Evolutionary conservation across 1,140 invertebrate species (phyloP).

Genomic region (Pissodes strobi): DNA sequence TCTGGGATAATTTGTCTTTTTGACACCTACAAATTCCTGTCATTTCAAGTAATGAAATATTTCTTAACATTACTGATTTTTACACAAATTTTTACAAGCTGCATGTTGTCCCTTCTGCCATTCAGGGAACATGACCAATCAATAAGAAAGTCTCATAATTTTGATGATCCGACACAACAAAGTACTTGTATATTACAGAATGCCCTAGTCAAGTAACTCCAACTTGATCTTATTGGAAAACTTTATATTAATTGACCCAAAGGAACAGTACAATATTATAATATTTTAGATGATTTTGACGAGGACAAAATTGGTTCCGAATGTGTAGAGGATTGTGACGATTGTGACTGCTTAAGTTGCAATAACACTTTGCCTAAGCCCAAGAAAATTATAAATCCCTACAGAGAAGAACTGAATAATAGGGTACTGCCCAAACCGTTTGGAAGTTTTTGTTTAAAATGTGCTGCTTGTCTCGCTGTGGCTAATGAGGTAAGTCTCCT

Average conservation of each 20-base stretch:
- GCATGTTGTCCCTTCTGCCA: background rate
- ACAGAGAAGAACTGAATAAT: slow-evolving; percentile 35
- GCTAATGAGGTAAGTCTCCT: slow-evolving; percentile 38
- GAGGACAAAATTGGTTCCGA: background rate
- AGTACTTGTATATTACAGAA: too few relatives aligned
- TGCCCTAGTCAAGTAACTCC: too few relatives aligned
- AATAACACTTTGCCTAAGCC: slow-evolving; percentile 31
- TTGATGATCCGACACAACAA: too few relatives aligned
- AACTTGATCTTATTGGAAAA: too few relatives aligned
- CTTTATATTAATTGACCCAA: too few relatives aligned
- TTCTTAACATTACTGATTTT: slow-evolving; percentile 1
- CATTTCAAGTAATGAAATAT: slow-evolving; percentile 1
- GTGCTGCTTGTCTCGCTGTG: slow-evolving; percentile 40
- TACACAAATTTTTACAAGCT: background rate
- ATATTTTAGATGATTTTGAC: slow-evolving; percentile 5
- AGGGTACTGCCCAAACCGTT: slow-evolving; percentile 38
- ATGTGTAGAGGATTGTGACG: background rate
- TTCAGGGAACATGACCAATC: background rate
- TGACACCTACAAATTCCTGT: background rate
- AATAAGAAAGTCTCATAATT: background rate
- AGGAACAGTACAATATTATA: too few relatives aligned
- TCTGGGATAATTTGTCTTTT: too few relatives aligned
- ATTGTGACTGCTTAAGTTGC: slow-evolving; percentile 10
- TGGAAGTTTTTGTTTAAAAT: slow-evolving; percentile 42
- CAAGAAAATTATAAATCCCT: slow-evolving; percentile 45